A percentile compares a stretch with the other conserved stretches of the same genome.
phyloP scores from a whole-genome alignment of 2,888 invertebrate species.

The Ormia ochracea region DNA sequence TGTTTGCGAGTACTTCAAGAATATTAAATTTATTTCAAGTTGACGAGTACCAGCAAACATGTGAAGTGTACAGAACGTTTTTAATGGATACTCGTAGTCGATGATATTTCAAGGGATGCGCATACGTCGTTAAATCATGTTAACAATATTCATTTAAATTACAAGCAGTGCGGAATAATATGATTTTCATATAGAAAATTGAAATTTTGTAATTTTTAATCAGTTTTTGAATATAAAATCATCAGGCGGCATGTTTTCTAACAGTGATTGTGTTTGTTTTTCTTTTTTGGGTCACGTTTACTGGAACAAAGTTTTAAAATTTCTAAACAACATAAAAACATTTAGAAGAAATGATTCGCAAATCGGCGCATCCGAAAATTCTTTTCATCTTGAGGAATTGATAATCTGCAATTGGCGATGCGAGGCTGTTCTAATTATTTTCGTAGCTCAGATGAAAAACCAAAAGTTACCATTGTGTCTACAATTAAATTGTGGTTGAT shows the following conservation, averaged over 20 bases:
- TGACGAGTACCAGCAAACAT: background rate
- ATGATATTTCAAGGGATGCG: background rate
- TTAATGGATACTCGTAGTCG: background rate
- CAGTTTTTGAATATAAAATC: conserved; percentile 29
- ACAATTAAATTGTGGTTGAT: conserved; percentile 45
- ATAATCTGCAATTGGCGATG: conserved; percentile 40
- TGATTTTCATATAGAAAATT: conserved; percentile 64
- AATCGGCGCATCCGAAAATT: background rate
- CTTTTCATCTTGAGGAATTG: conserved; percentile 41
- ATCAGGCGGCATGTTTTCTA: background rate
- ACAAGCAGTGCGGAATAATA: conserved; percentile 71
- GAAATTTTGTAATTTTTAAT: conserved; percentile 49
- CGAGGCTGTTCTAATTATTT: conserved; percentile 39
- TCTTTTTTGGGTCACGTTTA: background rate
- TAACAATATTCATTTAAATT: conserved; percentile 67
- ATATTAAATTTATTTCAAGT: conserved; percentile 4
- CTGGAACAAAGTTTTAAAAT: background rate
- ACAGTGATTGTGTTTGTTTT: background rate
- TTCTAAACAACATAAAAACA: background rate
- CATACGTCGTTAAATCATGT: conserved; percentile 17
- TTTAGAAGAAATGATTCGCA: background rate
- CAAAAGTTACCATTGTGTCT: conserved; percentile 22
- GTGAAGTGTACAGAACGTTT: background rate
- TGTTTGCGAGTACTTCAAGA: background rate
- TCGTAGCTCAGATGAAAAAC: conserved; percentile 18